Evolutionary conservation across 2,888 invertebrate species (phyloP).

Genomic region (Halictus ligatus): DNA sequence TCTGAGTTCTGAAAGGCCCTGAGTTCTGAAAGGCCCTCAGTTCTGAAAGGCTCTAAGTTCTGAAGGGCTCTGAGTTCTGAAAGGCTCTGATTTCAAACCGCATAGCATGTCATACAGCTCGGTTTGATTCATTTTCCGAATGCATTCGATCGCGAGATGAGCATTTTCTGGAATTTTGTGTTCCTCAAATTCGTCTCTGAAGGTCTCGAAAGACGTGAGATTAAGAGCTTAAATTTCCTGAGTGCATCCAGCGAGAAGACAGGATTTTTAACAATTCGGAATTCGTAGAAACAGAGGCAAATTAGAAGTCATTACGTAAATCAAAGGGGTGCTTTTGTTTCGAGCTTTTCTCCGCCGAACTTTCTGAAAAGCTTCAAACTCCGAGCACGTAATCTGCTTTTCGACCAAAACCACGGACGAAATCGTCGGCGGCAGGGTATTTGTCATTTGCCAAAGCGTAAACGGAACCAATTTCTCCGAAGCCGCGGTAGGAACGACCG

Average conservation of each 20-base stretch:
- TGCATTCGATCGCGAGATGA: not conserved
- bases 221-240: not conserved
- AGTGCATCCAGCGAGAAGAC: not conserved
- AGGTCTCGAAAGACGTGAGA: not conserved
- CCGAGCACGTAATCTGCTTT: not conserved
- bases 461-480: slow-evolving; percentile 47
- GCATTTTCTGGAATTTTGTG: not conserved
- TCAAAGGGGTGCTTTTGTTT: not conserved
- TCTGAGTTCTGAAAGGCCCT: too few species aligned
- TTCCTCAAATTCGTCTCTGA: not conserved
- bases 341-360: not conserved
- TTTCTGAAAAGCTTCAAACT: not conserved
- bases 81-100: not conserved
- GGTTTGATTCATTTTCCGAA: not conserved
- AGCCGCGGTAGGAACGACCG: slow-evolving; percentile 48
- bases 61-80: too few species aligned
- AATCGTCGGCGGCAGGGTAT: not conserved
- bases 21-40: too few species aligned
- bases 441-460: slow-evolving; percentile 6
- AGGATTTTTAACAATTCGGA: not conserved
- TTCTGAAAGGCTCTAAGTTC: too few species aligned
- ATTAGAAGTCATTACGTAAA: too few species aligned
- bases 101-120: not conserved
- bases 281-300: not conserved
- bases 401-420: not conserved